phyloP scores from a whole-genome alignment of 2,888 invertebrate genomes.

The Lepidocyrtoides sp. region DNA sequence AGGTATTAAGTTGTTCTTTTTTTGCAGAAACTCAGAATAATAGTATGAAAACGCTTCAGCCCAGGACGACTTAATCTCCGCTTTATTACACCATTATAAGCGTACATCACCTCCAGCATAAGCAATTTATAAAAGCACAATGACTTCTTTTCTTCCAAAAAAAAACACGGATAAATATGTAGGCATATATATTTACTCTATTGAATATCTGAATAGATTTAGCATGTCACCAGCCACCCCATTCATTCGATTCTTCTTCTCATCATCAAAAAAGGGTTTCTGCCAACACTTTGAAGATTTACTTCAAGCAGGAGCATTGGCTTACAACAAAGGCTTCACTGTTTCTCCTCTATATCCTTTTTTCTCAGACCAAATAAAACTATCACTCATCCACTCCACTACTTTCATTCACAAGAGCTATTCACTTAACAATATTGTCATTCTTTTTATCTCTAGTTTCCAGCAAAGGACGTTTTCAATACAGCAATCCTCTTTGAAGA shows the following conservation, averaged over 20 bases:
- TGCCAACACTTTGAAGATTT: background rate
- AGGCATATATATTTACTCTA: no score
- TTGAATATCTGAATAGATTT: background rate
- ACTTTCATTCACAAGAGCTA: background rate
- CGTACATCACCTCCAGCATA: background rate
- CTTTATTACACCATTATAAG: background rate
- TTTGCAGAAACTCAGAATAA: background rate
- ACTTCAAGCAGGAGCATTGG: background rate
- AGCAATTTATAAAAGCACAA: background rate
- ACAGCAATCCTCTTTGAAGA: constrained; percentile 1
- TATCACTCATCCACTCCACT: background rate
- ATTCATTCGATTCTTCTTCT: no score
- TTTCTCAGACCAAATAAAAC: background rate
- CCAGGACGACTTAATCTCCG: constrained; percentile 21
- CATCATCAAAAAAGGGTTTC: background rate
- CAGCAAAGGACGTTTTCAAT: background rate
- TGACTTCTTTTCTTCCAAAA: background rate
- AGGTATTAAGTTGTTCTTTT: constrained; percentile 26
- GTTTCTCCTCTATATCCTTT: background rate
- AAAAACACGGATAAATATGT: background rate
- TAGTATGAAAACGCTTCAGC: background rate
- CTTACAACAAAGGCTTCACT: background rate
- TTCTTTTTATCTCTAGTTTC: constrained; percentile 2
- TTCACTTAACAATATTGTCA: constrained; percentile 5
- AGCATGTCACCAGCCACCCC: background rate